Evolutionary conservation across 2,113 vertebrate species (phyloP).

Genomic region (Boulengeromyrus knoepffleri): DNA sequence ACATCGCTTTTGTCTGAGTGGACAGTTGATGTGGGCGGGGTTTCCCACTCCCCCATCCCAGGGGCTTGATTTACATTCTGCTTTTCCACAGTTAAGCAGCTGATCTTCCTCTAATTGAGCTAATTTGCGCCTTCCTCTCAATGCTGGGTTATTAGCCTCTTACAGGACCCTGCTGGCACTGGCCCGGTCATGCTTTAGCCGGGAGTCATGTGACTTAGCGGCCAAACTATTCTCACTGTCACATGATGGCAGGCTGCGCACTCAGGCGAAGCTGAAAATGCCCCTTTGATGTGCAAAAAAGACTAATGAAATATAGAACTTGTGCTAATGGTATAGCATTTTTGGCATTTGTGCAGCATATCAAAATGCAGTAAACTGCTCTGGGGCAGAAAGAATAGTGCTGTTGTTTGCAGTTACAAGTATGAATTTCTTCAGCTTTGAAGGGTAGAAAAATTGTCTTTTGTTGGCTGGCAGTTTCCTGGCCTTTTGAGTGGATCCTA

Average conservation of each 20-base stretch:
- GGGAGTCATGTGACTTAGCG: background rate
- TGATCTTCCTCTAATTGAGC: background rate
- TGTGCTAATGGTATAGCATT: background rate
- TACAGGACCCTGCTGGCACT: background rate
- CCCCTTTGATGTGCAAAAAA: background rate
- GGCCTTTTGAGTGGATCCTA: background rate
- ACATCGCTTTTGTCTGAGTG: background rate
- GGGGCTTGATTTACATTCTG: background rate
- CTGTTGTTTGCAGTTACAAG: background rate
- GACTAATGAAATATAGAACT: background rate
- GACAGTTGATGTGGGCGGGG: background rate
- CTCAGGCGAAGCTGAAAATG: background rate
- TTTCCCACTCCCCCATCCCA: background rate
- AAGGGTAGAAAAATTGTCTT: background rate
- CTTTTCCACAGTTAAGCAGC: background rate
- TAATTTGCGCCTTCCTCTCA: background rate
- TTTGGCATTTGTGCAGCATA: background rate
- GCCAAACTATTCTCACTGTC: background rate
- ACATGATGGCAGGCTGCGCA: background rate
- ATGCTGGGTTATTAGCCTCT: background rate
- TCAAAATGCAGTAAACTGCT: background rate
- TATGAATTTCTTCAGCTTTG: background rate
- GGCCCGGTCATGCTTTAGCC: background rate
- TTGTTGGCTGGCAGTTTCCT: background rate
- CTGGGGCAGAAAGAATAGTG: background rate